Conservation (phyloP, 2,113 vertebrate species). For the Garra rufa region DNA sequence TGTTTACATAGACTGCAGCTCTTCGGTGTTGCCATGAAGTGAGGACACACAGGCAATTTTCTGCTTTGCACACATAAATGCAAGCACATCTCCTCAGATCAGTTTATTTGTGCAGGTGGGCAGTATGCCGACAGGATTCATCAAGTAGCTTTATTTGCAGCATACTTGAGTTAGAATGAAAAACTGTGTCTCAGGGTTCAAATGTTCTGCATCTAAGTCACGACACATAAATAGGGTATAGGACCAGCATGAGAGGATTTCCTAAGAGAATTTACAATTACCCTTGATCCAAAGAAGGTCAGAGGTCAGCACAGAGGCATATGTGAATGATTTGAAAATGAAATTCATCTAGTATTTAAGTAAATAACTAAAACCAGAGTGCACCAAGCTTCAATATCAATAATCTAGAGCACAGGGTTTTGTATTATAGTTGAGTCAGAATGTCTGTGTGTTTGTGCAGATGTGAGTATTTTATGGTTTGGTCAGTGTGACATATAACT, state of each 20-base stretch:
- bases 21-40: constrained; percentile 42
- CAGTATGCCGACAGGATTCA: not conserved
- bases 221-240: not conserved
- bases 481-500: not conserved
- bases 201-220: not conserved
- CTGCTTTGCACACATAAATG: constrained; percentile 31
- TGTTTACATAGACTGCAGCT: constrained; percentile 32
- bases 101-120: not conserved
- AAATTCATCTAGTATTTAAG: not conserved
- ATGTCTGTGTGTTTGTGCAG: not conserved
- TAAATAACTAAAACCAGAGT: not conserved
- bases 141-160: not conserved
- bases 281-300: not conserved
- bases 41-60: constrained; percentile 28
- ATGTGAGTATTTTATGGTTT: not conserved
- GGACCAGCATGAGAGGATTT: not conserved
- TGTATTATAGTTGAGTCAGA: not conserved
- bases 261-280: not conserved
- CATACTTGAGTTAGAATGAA: not conserved
- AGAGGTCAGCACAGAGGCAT: not conserved
- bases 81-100: not conserved
- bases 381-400: not conserved
- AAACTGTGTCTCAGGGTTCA: not conserved
- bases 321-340: not conserved
- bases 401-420: constrained; percentile 1